A percentile compares a stretch with the other conserved stretches of the same genome.
Conservation (phyloP, 2,888 invertebrate genomes). For the Seira musarum region DNA sequence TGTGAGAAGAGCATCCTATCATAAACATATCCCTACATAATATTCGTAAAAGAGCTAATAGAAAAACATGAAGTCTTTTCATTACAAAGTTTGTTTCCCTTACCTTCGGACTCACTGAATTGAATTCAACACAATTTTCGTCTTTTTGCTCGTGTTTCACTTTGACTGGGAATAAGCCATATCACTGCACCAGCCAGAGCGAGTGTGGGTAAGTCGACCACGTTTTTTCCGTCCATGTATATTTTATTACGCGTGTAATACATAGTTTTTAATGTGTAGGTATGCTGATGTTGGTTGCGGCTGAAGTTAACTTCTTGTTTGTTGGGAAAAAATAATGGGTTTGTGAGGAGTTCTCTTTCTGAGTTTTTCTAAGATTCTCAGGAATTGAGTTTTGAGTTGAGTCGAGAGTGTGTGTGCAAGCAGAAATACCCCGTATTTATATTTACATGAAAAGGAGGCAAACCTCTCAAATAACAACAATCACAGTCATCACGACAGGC, state of each 20-base stretch:
- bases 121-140: too few species aligned
- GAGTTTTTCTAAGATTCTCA: too few species aligned
- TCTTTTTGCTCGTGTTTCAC: not conserved
- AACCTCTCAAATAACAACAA: conserved; percentile 11
- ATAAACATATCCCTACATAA: not conserved
- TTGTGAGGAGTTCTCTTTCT: too few species aligned
- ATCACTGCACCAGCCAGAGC: not conserved
- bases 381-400: not conserved
- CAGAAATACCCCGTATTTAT: not conserved
- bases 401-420: not conserved
- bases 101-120: not conserved
- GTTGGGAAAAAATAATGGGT: conserved; percentile 9
- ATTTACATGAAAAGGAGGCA: conserved; percentile 13
- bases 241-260: conserved; percentile 17
- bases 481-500: not conserved
- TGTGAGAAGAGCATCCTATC: not conserved
- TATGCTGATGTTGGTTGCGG: not conserved
- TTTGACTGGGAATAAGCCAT: conserved; percentile 9
- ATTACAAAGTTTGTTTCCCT: conserved; percentile 16
- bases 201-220: conserved; percentile 20
- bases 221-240: conserved; percentile 18
- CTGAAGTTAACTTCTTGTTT: not conserved
- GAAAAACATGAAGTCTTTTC: conserved; percentile 11
- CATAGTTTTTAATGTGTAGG: conserved; percentile 16
- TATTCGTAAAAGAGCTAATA: not conserved